Percentiles rank a stretch among this genome's conserved stretches.
Evolutionary conservation across 2,113 vertebrate species (phyloP).

Genomic region (Ameiurus melas): DNA sequence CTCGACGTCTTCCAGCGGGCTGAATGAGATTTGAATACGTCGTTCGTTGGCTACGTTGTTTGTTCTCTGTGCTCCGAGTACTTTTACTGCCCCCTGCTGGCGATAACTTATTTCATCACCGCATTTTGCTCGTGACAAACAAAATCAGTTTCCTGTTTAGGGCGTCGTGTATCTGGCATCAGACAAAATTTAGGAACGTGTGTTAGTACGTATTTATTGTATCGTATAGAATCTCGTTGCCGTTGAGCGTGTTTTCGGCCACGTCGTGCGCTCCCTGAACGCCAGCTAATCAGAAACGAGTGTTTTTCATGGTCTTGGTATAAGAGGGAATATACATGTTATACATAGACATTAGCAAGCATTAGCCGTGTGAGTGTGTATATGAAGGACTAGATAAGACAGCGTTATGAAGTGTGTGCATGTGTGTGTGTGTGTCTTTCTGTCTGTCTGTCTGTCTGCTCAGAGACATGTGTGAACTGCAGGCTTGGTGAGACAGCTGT

Average conservation of each 20-base stretch:
- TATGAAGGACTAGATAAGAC: not conserved
- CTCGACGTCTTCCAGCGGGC: not conserved
- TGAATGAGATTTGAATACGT: not conserved
- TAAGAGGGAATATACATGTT: not conserved
- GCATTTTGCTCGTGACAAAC: not conserved
- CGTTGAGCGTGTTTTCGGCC: not conserved
- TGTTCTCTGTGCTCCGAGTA: not conserved
- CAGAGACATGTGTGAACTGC: constrained; percentile 55
- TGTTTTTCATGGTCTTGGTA: not conserved
- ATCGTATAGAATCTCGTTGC: not conserved
- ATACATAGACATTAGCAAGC: not conserved
- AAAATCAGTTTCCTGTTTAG: not conserved
- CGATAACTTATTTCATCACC: not conserved
- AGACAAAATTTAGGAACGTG: not conserved
- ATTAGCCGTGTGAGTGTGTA: not conserved
- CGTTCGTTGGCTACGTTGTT: not conserved
- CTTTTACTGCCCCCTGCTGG: not conserved
- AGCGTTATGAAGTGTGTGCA: not conserved
- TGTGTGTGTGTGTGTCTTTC: not conserved
- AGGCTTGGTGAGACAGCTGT: constrained; percentile 54
- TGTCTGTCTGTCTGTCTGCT: constrained; percentile 18
- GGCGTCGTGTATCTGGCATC: not conserved
- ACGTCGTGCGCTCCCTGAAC: not conserved
- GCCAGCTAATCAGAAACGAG: not conserved
- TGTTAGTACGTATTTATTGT: not conserved